Base-by-base conservation (phyloP, 2,113 vertebrate genomes). In the Salvelinus sp. region DNA sequence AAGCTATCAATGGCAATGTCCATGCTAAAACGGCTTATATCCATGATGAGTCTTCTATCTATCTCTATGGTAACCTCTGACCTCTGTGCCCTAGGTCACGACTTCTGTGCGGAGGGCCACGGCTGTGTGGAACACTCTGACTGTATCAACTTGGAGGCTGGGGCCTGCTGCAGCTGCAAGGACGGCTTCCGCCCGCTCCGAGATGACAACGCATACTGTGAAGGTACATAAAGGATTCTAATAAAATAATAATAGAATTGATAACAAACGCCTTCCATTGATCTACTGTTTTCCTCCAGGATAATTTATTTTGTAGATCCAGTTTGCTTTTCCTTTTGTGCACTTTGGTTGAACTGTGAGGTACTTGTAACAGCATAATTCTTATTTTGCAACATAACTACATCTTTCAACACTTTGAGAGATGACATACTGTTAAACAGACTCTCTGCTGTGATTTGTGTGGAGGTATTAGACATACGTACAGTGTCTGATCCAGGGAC, bases 201-300 rank as follows among this genome's bases (percentile, higher is more conserved):
- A 27, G 95, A 97, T 64, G 98, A 99, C 91, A 97, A 93, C 50
- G 97, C 96, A 73, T 99, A 98, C 92, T 99, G 98, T 81, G 96
- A 99, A 97, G 98, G 97, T 99, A 94, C 23, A 28, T 23, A 5
- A 6, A 16, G 27, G n/a, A 16, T 58, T 72, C 18, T 22, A 2
- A 22, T 10, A 62, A 5, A 62, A 22, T 22, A 62, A 62, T 13
- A 62, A n/a, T 9, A 62, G 9, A 14, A 57, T 14, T 18, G 54
- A 30, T 28, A 28, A 4, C 25, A 23, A 30, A 66, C 64, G 30
- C 64, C 1, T 12, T 30, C 28, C 22, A 4, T 27, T 23, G 25
- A 65, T 1, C 27, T 28, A 54, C 50, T 18, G 4, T 18, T 54
- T 54, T 18, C 16, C 50, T 54, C 4, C 50, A 54, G 5, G 50